Evolutionary conservation across 2,113 vertebrate genomes (phyloP).

Genomic region (Ahaetulla prasina): DNA sequence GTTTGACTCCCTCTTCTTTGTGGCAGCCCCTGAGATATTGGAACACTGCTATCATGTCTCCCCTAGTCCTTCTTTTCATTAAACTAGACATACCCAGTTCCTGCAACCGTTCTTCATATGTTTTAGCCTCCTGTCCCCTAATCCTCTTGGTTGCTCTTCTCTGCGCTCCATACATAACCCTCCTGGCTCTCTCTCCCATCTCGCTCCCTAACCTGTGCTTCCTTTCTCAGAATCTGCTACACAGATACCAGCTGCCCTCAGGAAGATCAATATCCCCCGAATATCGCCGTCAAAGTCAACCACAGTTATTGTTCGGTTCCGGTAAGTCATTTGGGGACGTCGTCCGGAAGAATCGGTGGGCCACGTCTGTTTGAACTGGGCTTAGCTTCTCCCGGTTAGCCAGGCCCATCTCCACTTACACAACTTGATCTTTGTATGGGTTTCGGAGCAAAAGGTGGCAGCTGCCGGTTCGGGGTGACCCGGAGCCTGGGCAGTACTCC

Average conservation of each 20-base stretch:
- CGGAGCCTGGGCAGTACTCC: too few relatives aligned
- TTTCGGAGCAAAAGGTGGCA: too few relatives aligned
- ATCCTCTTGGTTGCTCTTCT: too few relatives aligned
- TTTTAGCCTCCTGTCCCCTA: too few relatives aligned
- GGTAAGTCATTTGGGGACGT: constrained; percentile 66
- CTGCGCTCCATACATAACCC: too few relatives aligned
- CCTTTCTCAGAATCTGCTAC: constrained; percentile 88
- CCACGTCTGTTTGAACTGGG: not conserved
- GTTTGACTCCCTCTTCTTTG: too few relatives aligned
- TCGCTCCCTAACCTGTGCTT: not conserved
- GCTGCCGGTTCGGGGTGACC: too few relatives aligned
- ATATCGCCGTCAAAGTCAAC: constrained; percentile 96
- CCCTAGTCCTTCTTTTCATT: too few relatives aligned
- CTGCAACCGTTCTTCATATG: too few relatives aligned
- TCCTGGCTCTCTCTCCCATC: not conserved
- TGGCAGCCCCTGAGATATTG: too few relatives aligned
- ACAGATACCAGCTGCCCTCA: constrained; percentile 90
- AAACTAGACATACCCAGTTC: too few relatives aligned
- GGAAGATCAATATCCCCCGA: constrained; percentile 98
- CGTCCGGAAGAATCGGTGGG: not conserved
- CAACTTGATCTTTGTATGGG: not conserved
- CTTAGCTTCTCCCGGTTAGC: not conserved
- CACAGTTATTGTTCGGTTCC: constrained; percentile 97
- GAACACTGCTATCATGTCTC: too few relatives aligned
- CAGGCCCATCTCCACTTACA: not conserved